Evolutionary conservation across 2,888 invertebrate species (phyloP).

Genomic region (Sicus ferrugineus): DNA sequence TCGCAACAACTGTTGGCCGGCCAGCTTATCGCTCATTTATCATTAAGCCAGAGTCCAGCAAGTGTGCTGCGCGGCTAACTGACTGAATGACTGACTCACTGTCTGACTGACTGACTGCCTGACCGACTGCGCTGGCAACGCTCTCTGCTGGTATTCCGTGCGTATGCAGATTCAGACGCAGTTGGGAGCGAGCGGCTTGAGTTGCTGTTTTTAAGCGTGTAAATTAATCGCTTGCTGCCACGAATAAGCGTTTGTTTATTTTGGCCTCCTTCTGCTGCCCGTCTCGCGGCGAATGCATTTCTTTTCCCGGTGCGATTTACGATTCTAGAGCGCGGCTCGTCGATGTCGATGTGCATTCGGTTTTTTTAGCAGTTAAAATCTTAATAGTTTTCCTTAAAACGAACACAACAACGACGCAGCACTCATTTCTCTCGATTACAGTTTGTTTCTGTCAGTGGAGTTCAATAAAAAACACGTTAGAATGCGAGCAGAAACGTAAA

Average conservation of each 20-base stretch:
- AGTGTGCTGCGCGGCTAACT: background rate
- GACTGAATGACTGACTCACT: background rate
- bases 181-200: slow-evolving; percentile 15
- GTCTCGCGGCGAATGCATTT: background rate
- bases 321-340: background rate
- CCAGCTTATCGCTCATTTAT: slow-evolving; percentile 31
- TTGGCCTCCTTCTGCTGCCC: background rate
- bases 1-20: slow-evolving; percentile 20
- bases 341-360: background rate
- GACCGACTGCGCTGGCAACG: slow-evolving; percentile 9
- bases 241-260: slow-evolving; percentile 18
- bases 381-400: background rate
- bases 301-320: background rate
- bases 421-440: background rate
- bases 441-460: background rate
- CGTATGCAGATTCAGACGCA: background rate
- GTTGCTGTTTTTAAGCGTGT: slow-evolving; percentile 28
- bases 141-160: background rate
- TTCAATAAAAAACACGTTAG: background rate
- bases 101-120: background rate
- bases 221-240: slow-evolving; percentile 23
- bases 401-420: background rate
- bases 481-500: background rate
- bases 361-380: background rate
- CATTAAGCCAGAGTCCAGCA: slow-evolving; percentile 14